Percentiles rank a stretch among this genome's conserved stretches.
phyloP scores from a whole-genome alignment of 2,888 invertebrate species.

The Anaspis maculata region DNA sequence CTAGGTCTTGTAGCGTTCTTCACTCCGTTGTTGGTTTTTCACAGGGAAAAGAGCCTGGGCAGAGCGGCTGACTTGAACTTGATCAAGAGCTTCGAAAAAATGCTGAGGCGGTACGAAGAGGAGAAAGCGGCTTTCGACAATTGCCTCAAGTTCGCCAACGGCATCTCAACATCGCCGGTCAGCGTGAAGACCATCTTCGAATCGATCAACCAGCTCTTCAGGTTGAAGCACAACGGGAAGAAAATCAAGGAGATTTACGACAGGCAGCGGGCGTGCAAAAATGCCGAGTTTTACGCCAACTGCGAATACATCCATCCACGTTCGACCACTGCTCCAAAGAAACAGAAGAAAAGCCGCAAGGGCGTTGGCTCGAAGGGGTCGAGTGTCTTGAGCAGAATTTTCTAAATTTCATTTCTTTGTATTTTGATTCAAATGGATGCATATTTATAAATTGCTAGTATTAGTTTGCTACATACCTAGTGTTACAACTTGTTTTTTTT shows the following conservation, averaged over 20 bases:
- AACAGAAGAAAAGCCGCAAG: no score
- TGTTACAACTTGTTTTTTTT: no score
- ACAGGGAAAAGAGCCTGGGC: conserved; percentile 24
- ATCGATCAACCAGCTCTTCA: conserved; percentile 21
- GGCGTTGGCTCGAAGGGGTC: no score
- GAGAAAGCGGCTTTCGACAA: conserved; percentile 22
- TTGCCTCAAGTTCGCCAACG: conserved; percentile 13
- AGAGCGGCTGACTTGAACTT: conserved; percentile 13
- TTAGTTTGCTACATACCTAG: no score
- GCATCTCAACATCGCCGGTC: conserved; percentile 3
- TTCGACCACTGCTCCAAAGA: no score
- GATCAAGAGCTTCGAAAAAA: conserved; percentile 18
- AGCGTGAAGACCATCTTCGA: conserved; percentile 13
- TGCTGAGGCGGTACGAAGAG: conserved; percentile 22
- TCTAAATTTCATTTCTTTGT: no score
- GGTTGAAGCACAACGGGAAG: conserved; percentile 23
- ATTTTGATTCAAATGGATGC: no score
- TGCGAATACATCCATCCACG: no score
- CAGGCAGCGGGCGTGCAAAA: no score
- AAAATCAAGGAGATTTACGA: conserved; percentile 22
- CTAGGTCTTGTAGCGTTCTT: neutral
- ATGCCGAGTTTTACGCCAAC: no score
- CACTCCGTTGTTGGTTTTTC: conserved; percentile 6
- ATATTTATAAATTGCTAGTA: no score
- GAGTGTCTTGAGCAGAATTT: no score